A percentile compares a stretch with the other conserved stretches of the same genome.
phyloP scores from a whole-genome alignment of 2,113 vertebrate species.

The Lagopus muta region DNA sequence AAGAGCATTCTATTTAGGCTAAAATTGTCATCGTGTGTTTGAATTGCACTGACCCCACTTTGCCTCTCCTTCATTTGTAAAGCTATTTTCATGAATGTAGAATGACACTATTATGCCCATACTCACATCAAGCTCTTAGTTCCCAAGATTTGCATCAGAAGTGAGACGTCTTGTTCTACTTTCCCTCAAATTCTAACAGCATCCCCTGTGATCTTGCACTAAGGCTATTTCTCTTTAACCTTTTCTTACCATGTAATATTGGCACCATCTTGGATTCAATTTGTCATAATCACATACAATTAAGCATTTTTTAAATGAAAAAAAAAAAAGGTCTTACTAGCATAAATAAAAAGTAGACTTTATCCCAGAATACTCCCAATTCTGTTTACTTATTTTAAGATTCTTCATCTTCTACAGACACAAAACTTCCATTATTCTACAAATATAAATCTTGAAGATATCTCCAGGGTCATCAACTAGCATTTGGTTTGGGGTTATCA shows the following conservation, averaged over 20 bases:
- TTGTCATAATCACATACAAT: background rate
- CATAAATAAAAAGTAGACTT: background rate
- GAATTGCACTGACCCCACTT: constrained; percentile 72
- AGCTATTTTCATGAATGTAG: constrained; percentile 71
- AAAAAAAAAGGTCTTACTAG: background rate
- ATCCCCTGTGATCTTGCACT: background rate
- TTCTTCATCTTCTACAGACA: background rate
- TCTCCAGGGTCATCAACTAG: background rate
- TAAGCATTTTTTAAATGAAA: background rate
- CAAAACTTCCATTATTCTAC: background rate
- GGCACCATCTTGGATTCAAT: background rate
- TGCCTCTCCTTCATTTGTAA: constrained; percentile 72
- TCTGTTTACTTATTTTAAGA: background rate
- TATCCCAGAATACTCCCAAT: background rate
- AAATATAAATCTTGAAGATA: background rate
- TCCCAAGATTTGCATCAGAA: constrained; percentile 74
- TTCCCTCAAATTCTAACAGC: constrained; percentile 40
- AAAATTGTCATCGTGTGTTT: constrained; percentile 68
- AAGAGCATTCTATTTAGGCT: constrained; percentile 68
- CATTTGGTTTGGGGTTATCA: background rate
- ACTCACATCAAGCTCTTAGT: constrained; percentile 21
- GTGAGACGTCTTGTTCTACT: constrained; percentile 52
- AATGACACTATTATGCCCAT: constrained; percentile 69
- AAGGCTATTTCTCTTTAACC: background rate
- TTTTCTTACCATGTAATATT: background rate